These are phyloP conservation scores for Burhinus oedicnemus DNA, from an alignment of 2,113 vertebrate species.

Conservation along the genomic window DNA sequence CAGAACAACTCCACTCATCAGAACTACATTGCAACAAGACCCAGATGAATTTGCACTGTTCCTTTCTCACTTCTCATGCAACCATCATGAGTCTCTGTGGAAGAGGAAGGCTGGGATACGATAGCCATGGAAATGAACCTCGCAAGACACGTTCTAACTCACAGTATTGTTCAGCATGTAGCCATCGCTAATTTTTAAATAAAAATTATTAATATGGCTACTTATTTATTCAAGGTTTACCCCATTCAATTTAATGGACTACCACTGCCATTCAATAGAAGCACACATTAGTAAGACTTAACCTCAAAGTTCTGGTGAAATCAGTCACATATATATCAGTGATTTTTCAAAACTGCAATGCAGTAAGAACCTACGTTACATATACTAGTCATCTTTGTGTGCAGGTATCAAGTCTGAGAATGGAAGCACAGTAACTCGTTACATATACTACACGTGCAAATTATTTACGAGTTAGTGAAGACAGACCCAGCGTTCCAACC, in stretches of 20 bases:
- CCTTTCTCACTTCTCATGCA: neutral
- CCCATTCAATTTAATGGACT: neutral
- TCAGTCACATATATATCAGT: neutral
- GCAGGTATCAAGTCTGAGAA: neutral
- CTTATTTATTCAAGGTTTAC: neutral
- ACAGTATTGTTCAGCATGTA: neutral
- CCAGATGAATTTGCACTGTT: neutral
- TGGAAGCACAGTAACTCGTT: neutral
- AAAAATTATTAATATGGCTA: neutral
- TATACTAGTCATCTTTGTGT: rapidly evolving
- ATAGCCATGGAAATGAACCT: neutral
- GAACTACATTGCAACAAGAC: neutral
- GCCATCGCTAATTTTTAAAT: neutral
- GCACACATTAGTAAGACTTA: neutral
- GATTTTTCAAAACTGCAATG: neutral
- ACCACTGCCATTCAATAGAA: neutral
- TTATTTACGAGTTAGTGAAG: neutral
- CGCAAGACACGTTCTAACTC: neutral
- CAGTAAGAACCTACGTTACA: neutral
- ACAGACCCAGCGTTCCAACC: neutral
- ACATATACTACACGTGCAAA: rapidly evolving
- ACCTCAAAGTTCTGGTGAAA: neutral
- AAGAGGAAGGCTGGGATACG: neutral
- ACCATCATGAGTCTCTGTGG: neutral
- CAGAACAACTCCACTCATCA: neutral